Evolutionary conservation across 1,140 invertebrate species (phyloP).

Genomic region (Stegodyphus mimosarum): DNA sequence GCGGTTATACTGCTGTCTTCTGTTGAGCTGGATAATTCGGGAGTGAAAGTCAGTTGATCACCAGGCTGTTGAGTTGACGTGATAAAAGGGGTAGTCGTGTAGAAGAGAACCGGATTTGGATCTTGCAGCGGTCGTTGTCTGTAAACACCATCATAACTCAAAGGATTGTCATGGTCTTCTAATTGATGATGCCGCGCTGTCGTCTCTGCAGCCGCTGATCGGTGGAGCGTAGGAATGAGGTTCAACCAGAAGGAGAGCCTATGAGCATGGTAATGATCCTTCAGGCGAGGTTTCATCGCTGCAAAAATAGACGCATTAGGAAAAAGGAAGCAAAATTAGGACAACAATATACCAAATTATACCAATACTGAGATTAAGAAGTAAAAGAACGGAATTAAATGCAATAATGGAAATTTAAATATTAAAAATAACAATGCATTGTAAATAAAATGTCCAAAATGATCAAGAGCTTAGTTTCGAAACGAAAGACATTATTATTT

Average conservation of each 20-base stretch:
- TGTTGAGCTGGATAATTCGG: background rate
- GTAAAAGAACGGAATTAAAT: no score
- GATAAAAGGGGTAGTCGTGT: conserved; percentile 20
- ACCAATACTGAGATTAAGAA: no score
- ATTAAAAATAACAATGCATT: no score
- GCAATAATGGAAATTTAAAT: no score
- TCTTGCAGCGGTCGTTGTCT: conserved; percentile 27
- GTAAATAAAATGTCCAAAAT: no score
- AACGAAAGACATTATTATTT: no score
- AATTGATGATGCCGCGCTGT: conserved; percentile 39
- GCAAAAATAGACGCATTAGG: background rate
- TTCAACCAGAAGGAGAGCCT: conserved; percentile 92
- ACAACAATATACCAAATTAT: background rate
- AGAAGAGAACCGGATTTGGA: conserved; percentile 1
- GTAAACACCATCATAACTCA: conserved; percentile 56
- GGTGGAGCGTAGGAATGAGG: conserved; percentile 88
- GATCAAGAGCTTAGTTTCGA: no score
- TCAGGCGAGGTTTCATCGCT: conserved; percentile 80
- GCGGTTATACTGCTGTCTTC: background rate
- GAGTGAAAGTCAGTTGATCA: background rate
- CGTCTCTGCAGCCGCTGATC: conserved; percentile 69
- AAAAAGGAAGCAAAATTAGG: background rate
- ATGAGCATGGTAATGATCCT: conserved; percentile 87
- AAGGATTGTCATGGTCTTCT: conserved; percentile 61
- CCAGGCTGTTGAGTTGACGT: background rate